Evolutionary conservation across 2,797 vertebrate genomes (phyloP).

Genomic region (Gastrophryne carolinensis): DNA sequence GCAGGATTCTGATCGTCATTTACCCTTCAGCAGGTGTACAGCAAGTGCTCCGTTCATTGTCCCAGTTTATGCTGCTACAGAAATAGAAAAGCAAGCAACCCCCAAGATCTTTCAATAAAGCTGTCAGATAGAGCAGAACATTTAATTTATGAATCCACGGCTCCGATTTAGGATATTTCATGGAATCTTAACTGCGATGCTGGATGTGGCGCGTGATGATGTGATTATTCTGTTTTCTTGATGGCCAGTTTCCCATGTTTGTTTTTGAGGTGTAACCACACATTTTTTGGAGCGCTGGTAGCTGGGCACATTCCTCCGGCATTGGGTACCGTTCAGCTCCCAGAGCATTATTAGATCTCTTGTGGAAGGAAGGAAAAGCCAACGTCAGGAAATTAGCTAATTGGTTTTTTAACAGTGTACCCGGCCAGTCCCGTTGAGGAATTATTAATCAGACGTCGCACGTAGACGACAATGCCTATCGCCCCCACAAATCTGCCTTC

Average conservation of each 20-base stretch:
- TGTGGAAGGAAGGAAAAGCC: slow-evolving; percentile 48
- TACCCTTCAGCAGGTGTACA: too few relatives aligned
- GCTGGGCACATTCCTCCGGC: slow-evolving; percentile 35
- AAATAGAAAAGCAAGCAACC: too few relatives aligned
- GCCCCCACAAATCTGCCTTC: slow-evolving; percentile 32
- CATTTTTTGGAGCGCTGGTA: slow-evolving; percentile 29
- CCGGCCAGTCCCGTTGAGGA: slow-evolving; percentile 34
- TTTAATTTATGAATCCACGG: too few relatives aligned
- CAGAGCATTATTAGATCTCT: slow-evolving; percentile 42
- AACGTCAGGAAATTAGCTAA: slow-evolving; percentile 51
- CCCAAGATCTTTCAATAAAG: too few relatives aligned
- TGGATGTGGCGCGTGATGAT: background rate
- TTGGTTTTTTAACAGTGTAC: slow-evolving; percentile 43
- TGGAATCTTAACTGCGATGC: background rate
- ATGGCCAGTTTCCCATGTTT: slow-evolving; percentile 42
- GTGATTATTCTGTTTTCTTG: slow-evolving; percentile 34
- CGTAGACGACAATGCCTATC: slow-evolving; percentile 50
- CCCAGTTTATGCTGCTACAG: too few relatives aligned
- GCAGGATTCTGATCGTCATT: too few relatives aligned
- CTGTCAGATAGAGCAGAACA: too few relatives aligned
- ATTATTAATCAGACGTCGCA: slow-evolving; percentile 49
- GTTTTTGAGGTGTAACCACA: slow-evolving; percentile 47
- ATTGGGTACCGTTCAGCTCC: slow-evolving; percentile 45
- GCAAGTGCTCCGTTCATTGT: too few relatives aligned
- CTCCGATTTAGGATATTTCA: background rate